Percentiles rank a stretch among this genome's conserved stretches.
Evolutionary conservation across 2,113 vertebrate species (phyloP).

Genomic region (Oreochromis spilurus): DNA sequence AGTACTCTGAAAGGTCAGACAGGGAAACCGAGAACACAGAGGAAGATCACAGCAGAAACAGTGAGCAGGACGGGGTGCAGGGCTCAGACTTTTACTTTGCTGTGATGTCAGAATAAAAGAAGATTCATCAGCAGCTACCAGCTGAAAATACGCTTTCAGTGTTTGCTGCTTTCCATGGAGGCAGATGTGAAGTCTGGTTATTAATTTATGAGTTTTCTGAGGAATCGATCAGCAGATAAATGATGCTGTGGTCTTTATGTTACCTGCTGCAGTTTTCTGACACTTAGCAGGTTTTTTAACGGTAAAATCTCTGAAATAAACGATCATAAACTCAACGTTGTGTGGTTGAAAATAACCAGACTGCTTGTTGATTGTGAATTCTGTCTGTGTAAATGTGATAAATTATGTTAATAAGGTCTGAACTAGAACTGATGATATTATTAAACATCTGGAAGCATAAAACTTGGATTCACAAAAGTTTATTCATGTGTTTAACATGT

Average conservation of each 20-base stretch:
- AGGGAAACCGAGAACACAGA: background rate
- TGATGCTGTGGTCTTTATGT: background rate
- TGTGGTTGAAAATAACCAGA: background rate
- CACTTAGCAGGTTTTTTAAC: background rate
- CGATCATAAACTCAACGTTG: background rate
- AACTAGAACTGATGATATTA: background rate
- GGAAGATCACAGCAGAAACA: background rate
- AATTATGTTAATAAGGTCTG: background rate
- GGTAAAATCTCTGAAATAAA: background rate
- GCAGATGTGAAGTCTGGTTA: background rate
- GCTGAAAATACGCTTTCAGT: background rate
- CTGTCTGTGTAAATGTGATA: background rate
- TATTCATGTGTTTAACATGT: background rate
- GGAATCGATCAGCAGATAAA: background rate
- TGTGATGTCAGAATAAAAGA: background rate
- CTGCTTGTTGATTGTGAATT: background rate
- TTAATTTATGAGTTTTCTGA: background rate
- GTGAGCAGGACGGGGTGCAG: background rate
- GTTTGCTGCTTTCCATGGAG: background rate
- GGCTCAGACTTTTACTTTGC: background rate
- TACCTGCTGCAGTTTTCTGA: background rate
- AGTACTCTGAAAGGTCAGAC: background rate
- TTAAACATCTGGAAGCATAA: background rate
- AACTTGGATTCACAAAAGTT: background rate
- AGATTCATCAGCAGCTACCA: background rate